Base-by-base conservation (phyloP, 1,140 invertebrate species). In the Cataglyphis hispanica region DNA sequence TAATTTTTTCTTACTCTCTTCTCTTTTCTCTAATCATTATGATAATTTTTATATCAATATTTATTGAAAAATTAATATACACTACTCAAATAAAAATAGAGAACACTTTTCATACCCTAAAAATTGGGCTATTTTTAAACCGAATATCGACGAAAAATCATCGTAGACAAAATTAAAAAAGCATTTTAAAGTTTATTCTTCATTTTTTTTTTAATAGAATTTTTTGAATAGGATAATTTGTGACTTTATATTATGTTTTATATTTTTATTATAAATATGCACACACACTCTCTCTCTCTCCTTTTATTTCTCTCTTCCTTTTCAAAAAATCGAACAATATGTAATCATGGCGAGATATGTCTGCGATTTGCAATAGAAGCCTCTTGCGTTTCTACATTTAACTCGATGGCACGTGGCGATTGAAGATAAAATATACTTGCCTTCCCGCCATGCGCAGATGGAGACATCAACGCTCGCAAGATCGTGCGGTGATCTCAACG, bases 401-500 rank as follows among this genome's bases (percentile, higher is more conserved):
- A 19, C 37, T 72, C 53, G 11, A 53, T 72, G 58, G 66, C 78
- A 83, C 78, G 60, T 84, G 83, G 72, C 60, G 83, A 78, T 84
- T 84, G 43, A 25, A 84, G 58, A 84, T 84, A 66, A 78, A 77
- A 84, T 84, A 84, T 84, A 84, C 72, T 63, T 7, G 77, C 56
- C 46, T 46, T 60, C 46, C 40, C 31, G n/a, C 60, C 70, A 53
- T 19, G 53, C 53, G 27, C 43, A 50, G 81, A 87, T 91, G 88
- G 92, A 93, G 93, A 94, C 90, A 92, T 93, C 89, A 92, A 94
- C 88, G 93, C 89, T 60, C 84, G 86, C 74, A 80, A 56, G 84
- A 87, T 66, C 37, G 46, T 61, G 85, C 85, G 84, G 88, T 90
- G 92, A 93, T 87, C 90, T 92, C 90, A 83, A 92, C 90, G 34